Base-by-base conservation (phyloP, 2,888 invertebrate species). In the Drosophila flavopinicola region DNA sequence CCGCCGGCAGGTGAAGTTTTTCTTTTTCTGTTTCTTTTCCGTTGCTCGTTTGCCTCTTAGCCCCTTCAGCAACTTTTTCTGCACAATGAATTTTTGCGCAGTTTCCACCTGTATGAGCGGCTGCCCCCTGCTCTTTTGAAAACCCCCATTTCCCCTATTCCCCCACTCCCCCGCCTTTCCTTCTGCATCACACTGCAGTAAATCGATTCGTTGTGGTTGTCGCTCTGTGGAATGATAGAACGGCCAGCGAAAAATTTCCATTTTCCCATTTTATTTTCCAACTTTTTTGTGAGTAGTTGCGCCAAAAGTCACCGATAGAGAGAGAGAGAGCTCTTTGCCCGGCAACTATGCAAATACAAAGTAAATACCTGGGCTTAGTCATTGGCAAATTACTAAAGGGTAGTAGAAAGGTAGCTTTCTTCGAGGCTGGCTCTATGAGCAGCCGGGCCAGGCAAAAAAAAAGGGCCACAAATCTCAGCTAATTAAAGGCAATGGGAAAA, bases 401-500 rank as follows among this genome's bases (percentile, higher is more conserved):
- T 11, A 15, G 3, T 1, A 3, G 9, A 13, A n/a, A 3, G 6
- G 6, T 13, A 44, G 25, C 24, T 10, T 4, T n/a, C 32, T 27
- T 33, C 27, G 24, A 42, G 15, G 32, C 33, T 1, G 44, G 11
- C 45, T 44, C 58, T 59, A 66, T 82, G 66, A 78, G 64, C 65
- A 53, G 38, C 29, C 13, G 11, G 23, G 29, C 10, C 10, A 17
- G 1, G 24, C 20, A 44, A 20, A 48, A 45, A 60, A 20, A 32
- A 33, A 39, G n/a, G 20, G n/a, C 27, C 49, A 60, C 38, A 84
- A 86, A 80, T 85, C 85, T 75, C 74, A 73, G 82, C 88, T 88
- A 88, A 88, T 88, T 86, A 83, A 85, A 88, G 82, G 88, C 88
- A 88, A 88, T 79, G 88, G 54, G 67, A 67, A 77, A 72, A 77